Base-by-base conservation (phyloP, 2,888 invertebrate genomes). In the Sphaeridia pumilis region DNA sequence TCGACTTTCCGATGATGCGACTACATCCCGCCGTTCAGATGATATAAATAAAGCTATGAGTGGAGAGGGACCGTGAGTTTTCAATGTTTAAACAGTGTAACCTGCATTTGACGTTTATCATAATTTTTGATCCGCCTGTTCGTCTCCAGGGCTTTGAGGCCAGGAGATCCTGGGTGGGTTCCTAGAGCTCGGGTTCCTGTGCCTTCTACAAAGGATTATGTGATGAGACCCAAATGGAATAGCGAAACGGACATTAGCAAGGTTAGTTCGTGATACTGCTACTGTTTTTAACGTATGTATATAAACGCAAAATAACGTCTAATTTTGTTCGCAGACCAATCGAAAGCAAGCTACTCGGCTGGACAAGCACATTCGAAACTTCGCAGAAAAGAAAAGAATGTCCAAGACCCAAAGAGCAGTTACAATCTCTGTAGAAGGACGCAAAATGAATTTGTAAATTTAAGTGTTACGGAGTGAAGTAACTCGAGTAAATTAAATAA, bases 111-210 rank as follows among this genome's bases (percentile, higher is more conserved):
- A 31, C 14, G 31, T 10, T 10, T 12, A 41, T 41, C 14, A 41
- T 41, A 17, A 41, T 12, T 41, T 41, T 10, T 20, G 7, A 41
- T 41, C 14, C 31, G 31, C 31, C 7, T 31, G 31, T 31, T 10
- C 14, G 7, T 31, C 7, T 66, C 12, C 58, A 83, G 83, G 69
- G 75, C 81, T 48, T 72, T 88, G 55, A 78, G 92, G 53, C 95
- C 95, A 0, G 97, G 97, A 55, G 93, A 94, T 69, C 84, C 86
- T 61, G 97, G 95, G 36, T 97, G 92, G 92, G 82, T 94, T 59
- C 82, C 84, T 28, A 77, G 97, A 68, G 97, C 97, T 14, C 78
- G 97, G 55, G 97, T 98, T 53, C 98, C 98, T 22, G 72, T 80
- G 69, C 94, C 94, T 24, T 92, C 93, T 46, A 90, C 84, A 70